A percentile compares a stretch with the other conserved stretches of the same genome.
These are phyloP conservation scores for Sialis fuliginosa DNA, from an alignment of 2,888 invertebrate genomes.

Conservation along the genomic window DNA sequence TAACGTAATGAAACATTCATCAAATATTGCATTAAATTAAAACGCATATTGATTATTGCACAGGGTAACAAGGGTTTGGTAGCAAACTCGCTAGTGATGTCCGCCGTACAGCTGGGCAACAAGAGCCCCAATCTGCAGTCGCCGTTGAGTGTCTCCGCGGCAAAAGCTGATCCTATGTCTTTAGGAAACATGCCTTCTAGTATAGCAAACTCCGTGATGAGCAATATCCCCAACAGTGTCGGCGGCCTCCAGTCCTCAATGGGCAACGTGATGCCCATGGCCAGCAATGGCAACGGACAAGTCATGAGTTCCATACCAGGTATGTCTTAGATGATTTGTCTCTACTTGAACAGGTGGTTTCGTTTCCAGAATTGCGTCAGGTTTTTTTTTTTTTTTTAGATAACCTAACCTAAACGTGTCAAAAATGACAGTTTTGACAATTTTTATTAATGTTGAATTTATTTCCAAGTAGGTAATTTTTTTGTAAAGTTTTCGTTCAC, in stretches of 20 bases:
- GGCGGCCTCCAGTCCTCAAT: slow-evolving; percentile 30
- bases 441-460: too few species aligned
- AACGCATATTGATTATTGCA: too few species aligned
- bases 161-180: slow-evolving; percentile 46
- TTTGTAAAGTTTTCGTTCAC: too few species aligned
- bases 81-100: slow-evolving; percentile 49
- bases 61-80: slow-evolving; percentile 55
- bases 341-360: neutral
- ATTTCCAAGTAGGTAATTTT: too few species aligned
- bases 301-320: slow-evolving; percentile 58
- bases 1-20: too few species aligned
- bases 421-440: too few species aligned
- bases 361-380: too few species aligned
- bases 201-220: slow-evolving; percentile 30
- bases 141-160: slow-evolving; percentile 63
- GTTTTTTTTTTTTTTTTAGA: too few species aligned
- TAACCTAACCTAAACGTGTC: too few species aligned
- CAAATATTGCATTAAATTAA: too few species aligned
- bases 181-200: slow-evolving; percentile 33
- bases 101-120: slow-evolving; percentile 54
- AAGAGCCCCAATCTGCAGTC: slow-evolving; percentile 75
- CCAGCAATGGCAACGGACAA: slow-evolving; percentile 54
- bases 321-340: slow-evolving; percentile 17
- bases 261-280: slow-evolving; percentile 38
- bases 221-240: slow-evolving; percentile 26